Percentiles rank a stretch among this genome's conserved stretches.
Evolutionary conservation across 2,113 vertebrate species (phyloP).

Genomic region (Erythrocercus mccallii): DNA sequence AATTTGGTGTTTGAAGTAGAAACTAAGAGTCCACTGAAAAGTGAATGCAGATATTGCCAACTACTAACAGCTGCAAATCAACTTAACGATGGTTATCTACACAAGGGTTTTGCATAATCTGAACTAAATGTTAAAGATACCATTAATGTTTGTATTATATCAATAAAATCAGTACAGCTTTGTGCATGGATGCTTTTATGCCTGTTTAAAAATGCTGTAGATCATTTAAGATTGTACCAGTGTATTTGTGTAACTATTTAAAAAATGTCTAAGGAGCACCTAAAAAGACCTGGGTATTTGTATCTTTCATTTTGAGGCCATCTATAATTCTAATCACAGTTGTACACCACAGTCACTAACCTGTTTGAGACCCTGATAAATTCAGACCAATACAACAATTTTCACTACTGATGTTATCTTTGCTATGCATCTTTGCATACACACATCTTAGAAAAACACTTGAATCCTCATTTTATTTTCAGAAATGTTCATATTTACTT

Average conservation of each 20-base stretch:
- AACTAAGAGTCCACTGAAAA: background rate
- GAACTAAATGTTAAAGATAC: background rate
- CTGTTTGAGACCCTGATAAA: background rate
- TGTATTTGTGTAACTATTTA: background rate
- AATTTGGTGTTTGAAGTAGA: background rate
- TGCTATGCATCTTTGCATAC: background rate
- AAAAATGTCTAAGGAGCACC: background rate
- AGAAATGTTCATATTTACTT: background rate
- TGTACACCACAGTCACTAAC: background rate
- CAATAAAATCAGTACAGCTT: background rate
- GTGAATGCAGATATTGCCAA: background rate
- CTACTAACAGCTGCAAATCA: background rate
- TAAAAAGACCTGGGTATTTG: background rate
- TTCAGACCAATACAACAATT: background rate
- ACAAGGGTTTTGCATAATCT: background rate
- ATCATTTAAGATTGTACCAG: background rate
- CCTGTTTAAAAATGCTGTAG: background rate
- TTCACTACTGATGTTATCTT: background rate
- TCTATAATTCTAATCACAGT: background rate
- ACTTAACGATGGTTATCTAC: background rate
- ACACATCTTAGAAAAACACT: background rate
- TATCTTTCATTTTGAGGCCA: background rate
- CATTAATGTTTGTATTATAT: background rate
- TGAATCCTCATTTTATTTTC: background rate
- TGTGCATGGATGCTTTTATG: background rate